Conservation (phyloP, 2,113 vertebrate genomes). For the Euleptes europaea region DNA sequence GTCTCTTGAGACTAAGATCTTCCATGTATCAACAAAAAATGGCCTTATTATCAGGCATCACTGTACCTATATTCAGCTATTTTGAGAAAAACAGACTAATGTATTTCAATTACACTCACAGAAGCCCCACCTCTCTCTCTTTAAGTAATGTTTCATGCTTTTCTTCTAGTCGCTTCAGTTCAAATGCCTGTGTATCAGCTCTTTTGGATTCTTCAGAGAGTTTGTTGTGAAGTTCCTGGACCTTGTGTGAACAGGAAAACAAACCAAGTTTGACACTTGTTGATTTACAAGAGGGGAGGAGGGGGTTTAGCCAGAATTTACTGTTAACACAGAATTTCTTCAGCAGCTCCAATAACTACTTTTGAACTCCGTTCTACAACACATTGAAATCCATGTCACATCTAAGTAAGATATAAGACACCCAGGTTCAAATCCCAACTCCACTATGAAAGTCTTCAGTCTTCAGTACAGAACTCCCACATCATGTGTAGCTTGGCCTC, state of each 20-base stretch:
- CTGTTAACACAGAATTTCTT: background rate
- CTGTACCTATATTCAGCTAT: background rate
- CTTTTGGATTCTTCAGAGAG: constrained; percentile 91
- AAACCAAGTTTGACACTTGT: background rate
- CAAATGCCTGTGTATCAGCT: constrained; percentile 91
- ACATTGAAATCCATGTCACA: background rate
- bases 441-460: too few species aligned
- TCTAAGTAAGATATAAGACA: too few species aligned
- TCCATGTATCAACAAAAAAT: background rate
- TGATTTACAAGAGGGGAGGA: background rate
- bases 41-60: background rate
- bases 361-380: background rate
- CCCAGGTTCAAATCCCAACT: too few species aligned
- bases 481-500: too few species aligned
- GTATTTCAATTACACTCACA: background rate
- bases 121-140: constrained; percentile 88
- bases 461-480: too few species aligned
- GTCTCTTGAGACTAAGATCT: background rate
- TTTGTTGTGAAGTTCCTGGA: constrained; percentile 92
- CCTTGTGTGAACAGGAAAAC: constrained; percentile 72
- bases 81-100: background rate
- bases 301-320: background rate
- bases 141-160: constrained; percentile 90
- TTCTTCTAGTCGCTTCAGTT: constrained; percentile 92
- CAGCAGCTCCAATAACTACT: background rate